Evolutionary conservation across 2,113 vertebrate species (phyloP), one percentile per base, ranked within the genome.

Genomic region (Platysteira castanea): DNA sequence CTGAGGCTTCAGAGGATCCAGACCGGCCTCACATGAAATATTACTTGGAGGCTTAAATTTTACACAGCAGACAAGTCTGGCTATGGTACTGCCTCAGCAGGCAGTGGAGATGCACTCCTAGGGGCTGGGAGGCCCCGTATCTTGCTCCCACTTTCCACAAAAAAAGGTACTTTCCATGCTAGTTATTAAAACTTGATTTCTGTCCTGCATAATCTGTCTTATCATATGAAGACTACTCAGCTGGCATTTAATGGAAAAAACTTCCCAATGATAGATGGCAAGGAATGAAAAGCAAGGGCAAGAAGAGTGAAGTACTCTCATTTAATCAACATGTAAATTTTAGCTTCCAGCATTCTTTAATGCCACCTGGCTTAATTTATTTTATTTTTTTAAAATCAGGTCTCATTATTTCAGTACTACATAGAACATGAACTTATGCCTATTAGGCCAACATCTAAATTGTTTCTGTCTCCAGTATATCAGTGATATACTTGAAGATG

Each of bases 291-390:
- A 80, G n/a, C 76, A 96, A 95, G 79, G 69, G 35, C 74, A 89
- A 89, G 26, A 87, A 89, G 16, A 49, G 47, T 82, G 70, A 95
- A 94, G 39, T 52, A 59, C 37, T 76, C 27, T 56, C 28, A 80
- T 94, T 96, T 95, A 96, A 96, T 93, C 83, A 87, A 86, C 69
- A 87, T 33, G 30, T 27, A 93, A 80, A 90, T 93, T 31, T 33
- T 69, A 41, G 18, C n/a, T 83, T 84, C 20, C 81, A 84, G 20
- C n/a, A 69, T 73, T 79, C 14, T 70, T 84, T 90, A 93, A 63
- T 74, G 54, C 2, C 9, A 79, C 15, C 21, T 37, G 8, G 6
- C 9, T 70, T 84, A 10, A 9, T 35, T 35, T 47, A 49, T 35
- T 64, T 52, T 78, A 37, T 52, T n/a, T 63, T 70, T 76, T 50